Evolutionary conservation across 2,797 vertebrate genomes (phyloP).

Genomic region (Coendou prehensilis): DNA sequence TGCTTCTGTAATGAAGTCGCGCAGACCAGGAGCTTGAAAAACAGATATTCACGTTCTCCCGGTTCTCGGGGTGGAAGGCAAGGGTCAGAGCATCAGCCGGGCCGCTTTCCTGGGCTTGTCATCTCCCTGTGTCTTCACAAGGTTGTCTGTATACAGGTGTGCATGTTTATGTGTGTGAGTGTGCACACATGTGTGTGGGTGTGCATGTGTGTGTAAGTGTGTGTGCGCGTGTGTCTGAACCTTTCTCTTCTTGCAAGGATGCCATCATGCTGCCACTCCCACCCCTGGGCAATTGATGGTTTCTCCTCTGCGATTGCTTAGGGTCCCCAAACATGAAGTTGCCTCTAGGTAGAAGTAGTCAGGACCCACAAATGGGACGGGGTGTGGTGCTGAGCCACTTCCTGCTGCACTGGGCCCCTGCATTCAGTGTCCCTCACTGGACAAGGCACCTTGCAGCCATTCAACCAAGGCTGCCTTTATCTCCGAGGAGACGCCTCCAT

Average conservation of each 20-base stretch:
- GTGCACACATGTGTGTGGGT: neutral
- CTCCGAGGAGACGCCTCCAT: neutral
- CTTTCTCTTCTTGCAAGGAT: neutral
- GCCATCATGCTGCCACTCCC: neutral
- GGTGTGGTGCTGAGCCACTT: too few species aligned
- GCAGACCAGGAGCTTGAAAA: neutral
- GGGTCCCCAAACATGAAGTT: neutral
- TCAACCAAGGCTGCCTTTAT: neutral
- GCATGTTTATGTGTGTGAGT: neutral
- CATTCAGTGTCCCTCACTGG: neutral
- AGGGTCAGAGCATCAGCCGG: neutral
- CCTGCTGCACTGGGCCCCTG: neutral
- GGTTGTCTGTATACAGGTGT: neutral
- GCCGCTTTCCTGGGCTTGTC: neutral
- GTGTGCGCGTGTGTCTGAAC: neutral
- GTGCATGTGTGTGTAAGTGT: neutral
- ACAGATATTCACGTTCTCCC: neutral
- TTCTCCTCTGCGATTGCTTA: neutral
- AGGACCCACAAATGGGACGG: neutral
- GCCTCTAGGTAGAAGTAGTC: neutral
- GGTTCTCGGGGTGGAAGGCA: neutral
- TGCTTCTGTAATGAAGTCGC: neutral
- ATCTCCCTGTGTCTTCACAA: neutral
- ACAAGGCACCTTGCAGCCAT: neutral
- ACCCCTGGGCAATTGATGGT: neutral